Percentiles rank a stretch among this genome's conserved stretches.
Conservation (phyloP, 2,113 vertebrate species). For the Stomatorhinus ivindoensis region DNA sequence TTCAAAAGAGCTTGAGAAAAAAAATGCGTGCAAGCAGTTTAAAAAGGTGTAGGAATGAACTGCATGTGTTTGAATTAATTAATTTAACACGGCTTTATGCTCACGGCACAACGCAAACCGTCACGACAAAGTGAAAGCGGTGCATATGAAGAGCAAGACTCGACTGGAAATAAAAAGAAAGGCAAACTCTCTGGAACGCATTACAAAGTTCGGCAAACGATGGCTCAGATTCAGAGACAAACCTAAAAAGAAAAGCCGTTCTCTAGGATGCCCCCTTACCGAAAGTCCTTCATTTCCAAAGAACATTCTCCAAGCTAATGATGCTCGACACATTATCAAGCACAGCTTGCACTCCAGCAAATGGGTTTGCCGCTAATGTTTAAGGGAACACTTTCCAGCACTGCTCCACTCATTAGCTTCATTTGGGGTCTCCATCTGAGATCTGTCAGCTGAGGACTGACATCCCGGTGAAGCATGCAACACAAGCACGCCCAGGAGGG, state of each 20-base stretch:
- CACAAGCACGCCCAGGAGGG: background rate
- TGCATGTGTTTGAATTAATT: constrained; percentile 17
- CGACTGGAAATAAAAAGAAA: background rate
- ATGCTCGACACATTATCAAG: constrained; percentile 19
- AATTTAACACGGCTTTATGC: constrained; percentile 15
- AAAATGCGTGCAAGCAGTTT: background rate
- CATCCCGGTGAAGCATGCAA: too few species aligned
- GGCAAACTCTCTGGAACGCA: background rate
- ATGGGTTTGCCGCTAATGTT: constrained; percentile 10
- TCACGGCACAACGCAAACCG: background rate
- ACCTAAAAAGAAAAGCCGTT: background rate
- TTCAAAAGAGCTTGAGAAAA: background rate
- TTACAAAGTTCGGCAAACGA: background rate
- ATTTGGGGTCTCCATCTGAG: constrained; percentile 5
- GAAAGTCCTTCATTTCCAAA: background rate
- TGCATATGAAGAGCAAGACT: background rate
- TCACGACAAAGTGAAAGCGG: background rate
- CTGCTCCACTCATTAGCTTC: too few species aligned
- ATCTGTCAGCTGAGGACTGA: background rate
- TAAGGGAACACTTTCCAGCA: background rate
- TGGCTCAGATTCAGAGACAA: background rate
- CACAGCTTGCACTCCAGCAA: constrained; percentile 1
- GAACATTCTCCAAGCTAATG: constrained; percentile 13
- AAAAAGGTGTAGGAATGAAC: constrained; percentile 19
- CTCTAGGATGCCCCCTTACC: background rate